Evolutionary conservation across 2,888 invertebrate species (phyloP).

Genomic region (Lucinisca nassula): DNA sequence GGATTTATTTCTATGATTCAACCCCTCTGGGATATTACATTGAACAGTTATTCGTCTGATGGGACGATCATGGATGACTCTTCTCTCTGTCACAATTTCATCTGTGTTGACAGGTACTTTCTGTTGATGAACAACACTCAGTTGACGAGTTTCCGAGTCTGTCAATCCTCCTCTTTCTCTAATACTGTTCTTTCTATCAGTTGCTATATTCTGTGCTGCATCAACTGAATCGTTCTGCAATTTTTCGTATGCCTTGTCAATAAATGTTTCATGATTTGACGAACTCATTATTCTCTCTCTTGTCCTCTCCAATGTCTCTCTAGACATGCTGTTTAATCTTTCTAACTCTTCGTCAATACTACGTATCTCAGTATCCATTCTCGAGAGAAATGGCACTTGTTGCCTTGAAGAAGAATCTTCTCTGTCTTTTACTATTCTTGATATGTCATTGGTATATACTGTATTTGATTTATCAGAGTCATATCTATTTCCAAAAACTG

Average conservation of each 20-base stretch:
- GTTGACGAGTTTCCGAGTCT: too few species aligned
- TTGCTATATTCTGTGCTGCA: not conserved
- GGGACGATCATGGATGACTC: not conserved
- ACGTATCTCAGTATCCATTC: not conserved
- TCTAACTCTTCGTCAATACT: not conserved
- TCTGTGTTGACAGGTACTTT: not conserved
- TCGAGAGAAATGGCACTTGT: not conserved
- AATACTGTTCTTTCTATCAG: not conserved
- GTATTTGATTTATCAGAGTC: not conserved
- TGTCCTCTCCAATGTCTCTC: not conserved
- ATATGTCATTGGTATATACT: not conserved
- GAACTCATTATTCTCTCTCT: not conserved
- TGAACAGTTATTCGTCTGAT: not conserved
- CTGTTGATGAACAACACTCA: not conserved
- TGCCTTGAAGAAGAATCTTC: not conserved
- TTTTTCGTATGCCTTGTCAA: not conserved
- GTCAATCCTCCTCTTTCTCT: not conserved
- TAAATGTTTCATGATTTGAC: not conserved
- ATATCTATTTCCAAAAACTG: not conserved
- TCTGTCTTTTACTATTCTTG: not conserved
- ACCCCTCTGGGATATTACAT: not conserved
- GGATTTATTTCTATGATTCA: not conserved
- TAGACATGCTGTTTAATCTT: not conserved
- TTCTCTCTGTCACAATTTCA: not conserved
- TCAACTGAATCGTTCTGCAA: not conserved